A percentile compares a stretch with the other conserved stretches of the same genome.
These are phyloP conservation scores for Temnothorax longispinosus DNA, from an alignment of 1,140 invertebrate species.

Conservation along the genomic window DNA sequence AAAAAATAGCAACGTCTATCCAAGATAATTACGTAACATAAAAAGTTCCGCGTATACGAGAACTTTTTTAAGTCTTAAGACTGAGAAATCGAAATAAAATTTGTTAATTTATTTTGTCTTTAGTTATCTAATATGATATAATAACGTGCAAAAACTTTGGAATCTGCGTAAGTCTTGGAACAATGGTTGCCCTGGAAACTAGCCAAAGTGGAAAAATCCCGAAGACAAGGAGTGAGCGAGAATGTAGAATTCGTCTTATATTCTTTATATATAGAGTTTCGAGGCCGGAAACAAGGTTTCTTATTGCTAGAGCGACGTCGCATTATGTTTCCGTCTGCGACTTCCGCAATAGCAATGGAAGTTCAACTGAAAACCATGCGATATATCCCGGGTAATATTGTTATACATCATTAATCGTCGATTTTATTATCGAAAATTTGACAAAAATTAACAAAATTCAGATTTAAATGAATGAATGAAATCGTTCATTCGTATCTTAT, in stretches of 20 bases:
- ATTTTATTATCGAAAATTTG: neutral
- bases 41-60: neutral
- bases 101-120: neutral
- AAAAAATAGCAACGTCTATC: neutral
- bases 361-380: neutral
- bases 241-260: constrained; percentile 33
- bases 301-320: neutral
- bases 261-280: constrained; percentile 32
- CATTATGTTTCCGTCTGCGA: neutral
- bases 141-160: constrained; percentile 1
- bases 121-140: neutral
- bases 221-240: neutral
- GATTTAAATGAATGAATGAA: neutral
- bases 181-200: constrained; percentile 9
- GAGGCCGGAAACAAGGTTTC: constrained; percentile 26
- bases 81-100: neutral
- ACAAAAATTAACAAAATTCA: neutral
- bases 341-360: neutral
- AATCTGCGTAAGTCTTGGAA: neutral
- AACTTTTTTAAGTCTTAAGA: neutral
- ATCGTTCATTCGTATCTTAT: neutral
- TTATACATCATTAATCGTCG: constrained; percentile 6
- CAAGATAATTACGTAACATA: neutral
- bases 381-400: neutral
- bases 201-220: constrained; percentile 42